Conservation (phyloP, 2,113 vertebrate species). For the Ramphastos sulfuratus region DNA sequence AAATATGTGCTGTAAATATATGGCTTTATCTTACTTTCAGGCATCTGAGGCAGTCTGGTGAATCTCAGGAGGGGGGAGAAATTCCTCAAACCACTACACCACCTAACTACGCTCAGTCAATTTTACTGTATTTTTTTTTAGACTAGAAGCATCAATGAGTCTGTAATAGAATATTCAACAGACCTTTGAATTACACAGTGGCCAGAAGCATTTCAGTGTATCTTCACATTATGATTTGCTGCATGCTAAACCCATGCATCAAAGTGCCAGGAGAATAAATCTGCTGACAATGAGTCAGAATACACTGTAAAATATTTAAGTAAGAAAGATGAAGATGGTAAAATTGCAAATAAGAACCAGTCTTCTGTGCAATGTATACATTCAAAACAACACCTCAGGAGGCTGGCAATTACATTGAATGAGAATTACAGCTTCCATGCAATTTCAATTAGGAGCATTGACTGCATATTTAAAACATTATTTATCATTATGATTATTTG, state of each 20-base stretch:
- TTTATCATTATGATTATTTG: constrained; percentile 1
- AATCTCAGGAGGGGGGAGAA: too few species aligned
- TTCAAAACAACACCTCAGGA: constrained; percentile 33
- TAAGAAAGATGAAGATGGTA: constrained; percentile 34
- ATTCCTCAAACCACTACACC: neutral
- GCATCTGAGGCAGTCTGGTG: too few species aligned
- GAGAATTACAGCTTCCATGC: constrained; percentile 29
- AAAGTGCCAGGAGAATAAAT: constrained; percentile 18
- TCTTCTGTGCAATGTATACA: constrained; percentile 7
- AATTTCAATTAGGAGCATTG: constrained; percentile 43
- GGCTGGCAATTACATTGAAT: constrained; percentile 42
- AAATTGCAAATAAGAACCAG: constrained; percentile 38
- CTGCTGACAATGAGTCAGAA: constrained; percentile 13
- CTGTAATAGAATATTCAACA: constrained; percentile 32
- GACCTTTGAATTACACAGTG: constrained; percentile 20
- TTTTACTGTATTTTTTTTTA: neutral
- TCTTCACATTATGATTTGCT: constrained; percentile 2
- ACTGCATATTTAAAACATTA: constrained; percentile 26
- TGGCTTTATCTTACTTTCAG: too few species aligned
- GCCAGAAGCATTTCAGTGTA: neutral
- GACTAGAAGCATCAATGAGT: constrained; percentile 29
- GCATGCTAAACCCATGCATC: neutral
- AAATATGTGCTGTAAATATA: too few species aligned
- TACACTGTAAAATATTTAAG: constrained; percentile 23
- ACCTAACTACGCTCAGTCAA: neutral